Evolutionary conservation across 1,140 invertebrate genomes (phyloP).

Genomic region (Ctenoplectra terminalis): DNA sequence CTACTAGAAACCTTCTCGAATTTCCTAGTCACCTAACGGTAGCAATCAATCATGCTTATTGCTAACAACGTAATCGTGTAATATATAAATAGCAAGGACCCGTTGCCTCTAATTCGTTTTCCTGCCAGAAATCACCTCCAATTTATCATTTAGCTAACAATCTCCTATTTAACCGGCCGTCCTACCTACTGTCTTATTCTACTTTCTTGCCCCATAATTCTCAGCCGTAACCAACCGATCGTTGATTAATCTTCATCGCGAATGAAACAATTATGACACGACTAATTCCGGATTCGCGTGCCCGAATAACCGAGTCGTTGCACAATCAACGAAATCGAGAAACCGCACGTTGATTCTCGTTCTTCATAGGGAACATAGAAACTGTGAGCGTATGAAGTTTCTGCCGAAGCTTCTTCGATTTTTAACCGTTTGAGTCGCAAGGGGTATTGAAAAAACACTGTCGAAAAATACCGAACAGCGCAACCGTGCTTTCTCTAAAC

Average conservation of each 20-base stretch:
- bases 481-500: no score
- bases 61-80: not conserved
- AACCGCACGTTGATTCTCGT: constrained; percentile 2
- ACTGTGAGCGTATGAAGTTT: constrained; percentile 5
- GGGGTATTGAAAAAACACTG: no score
- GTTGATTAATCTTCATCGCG: not conserved
- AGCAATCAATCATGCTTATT: not conserved
- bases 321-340: constrained; percentile 16
- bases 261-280: not conserved
- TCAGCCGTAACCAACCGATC: not conserved
- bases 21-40: not conserved
- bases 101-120: not conserved
- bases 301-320: not conserved
- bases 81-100: not conserved
- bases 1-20: not conserved
- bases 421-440: no score
- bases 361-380: no score
- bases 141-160: no score
- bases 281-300: constrained; percentile 26
- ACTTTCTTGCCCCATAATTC: not conserved
- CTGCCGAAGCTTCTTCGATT: no score
- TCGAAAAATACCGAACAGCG: no score
- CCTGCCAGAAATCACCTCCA: not conserved
- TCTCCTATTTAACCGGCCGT: not conserved
- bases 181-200: not conserved